Evolutionary conservation across 2,797 vertebrate species (phyloP).

Genomic region (Cynodonichthys magdalenae): DNA sequence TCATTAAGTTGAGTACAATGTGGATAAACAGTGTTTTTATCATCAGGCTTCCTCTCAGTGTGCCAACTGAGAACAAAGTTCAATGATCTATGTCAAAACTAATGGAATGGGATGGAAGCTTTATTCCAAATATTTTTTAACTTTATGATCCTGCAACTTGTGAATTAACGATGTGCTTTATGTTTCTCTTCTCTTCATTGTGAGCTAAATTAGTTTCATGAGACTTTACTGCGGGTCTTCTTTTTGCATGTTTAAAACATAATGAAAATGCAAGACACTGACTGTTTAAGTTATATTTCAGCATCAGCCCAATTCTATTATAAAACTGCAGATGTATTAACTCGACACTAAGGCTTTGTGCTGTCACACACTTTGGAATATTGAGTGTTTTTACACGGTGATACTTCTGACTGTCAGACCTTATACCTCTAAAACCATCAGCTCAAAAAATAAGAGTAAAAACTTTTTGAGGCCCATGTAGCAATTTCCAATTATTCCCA

Average conservation of each 20-base stretch:
- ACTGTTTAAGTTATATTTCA: constrained; percentile 1
- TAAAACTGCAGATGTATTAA: constrained; percentile 5
- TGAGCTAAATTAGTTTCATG: neutral
- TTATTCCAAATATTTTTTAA: neutral
- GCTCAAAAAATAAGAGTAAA: constrained; percentile 45
- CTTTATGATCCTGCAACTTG: neutral
- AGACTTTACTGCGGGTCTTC: too few species aligned
- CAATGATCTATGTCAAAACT: neutral
- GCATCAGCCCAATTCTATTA: neutral
- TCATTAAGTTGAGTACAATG: neutral
- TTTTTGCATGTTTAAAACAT: too few species aligned
- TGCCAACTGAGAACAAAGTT: neutral
- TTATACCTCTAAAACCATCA: constrained; percentile 39
- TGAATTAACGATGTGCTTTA: neutral
- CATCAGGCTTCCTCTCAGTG: too few species aligned
- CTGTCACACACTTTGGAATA: constrained; percentile 10
- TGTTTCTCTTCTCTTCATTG: neutral
- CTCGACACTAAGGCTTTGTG: constrained; percentile 8
- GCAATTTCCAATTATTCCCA: constrained; percentile 54
- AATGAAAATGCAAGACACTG: neutral
- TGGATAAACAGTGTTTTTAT: too few species aligned
- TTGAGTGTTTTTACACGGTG: constrained; percentile 20
- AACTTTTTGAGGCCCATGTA: constrained; percentile 37
- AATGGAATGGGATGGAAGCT: neutral
- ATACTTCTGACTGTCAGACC: constrained; percentile 29